Conservation (phyloP, 2,888 invertebrate species). For the Polyploca ridens region DNA sequence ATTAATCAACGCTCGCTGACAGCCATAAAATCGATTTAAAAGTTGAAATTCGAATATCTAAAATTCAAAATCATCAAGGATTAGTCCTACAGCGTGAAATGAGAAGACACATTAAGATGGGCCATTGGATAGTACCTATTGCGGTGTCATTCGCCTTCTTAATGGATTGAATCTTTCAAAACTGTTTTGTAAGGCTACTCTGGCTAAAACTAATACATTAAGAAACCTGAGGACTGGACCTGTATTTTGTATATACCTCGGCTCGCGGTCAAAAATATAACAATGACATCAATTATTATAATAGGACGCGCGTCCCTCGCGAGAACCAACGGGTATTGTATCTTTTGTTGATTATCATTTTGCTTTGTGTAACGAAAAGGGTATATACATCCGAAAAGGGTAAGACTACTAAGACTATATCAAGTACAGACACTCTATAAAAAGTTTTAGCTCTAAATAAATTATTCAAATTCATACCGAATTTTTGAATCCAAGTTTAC, state of each 20-base stretch:
- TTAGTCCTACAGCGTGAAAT: neutral
- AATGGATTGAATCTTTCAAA: conserved; percentile 4
- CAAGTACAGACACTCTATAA: too few species aligned
- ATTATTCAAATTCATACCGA: too few species aligned
- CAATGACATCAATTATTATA: too few species aligned
- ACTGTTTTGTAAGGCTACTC: neutral
- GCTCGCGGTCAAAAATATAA: too few species aligned
- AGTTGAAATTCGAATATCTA: neutral
- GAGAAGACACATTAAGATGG: neutral
- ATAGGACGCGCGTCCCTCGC: too few species aligned
- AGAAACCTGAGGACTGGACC: neutral
- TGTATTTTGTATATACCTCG: neutral
- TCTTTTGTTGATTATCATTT: too few species aligned
- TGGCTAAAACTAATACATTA: neutral
- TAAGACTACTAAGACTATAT: too few species aligned
- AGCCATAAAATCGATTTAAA: neutral
- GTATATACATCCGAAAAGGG: too few species aligned
- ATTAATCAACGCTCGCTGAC: conserved; percentile 9
- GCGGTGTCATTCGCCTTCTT: neutral
- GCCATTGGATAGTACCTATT: neutral
- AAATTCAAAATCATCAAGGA: neutral
- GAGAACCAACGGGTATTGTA: too few species aligned
- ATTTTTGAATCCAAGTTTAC: too few species aligned
- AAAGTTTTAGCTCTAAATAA: too few species aligned
- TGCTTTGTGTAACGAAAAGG: too few species aligned